Percentiles rank a stretch among this genome's conserved stretches.
phyloP scores from a whole-genome alignment of 2,113 vertebrate genomes.

The Dicentrarchus labrax region DNA sequence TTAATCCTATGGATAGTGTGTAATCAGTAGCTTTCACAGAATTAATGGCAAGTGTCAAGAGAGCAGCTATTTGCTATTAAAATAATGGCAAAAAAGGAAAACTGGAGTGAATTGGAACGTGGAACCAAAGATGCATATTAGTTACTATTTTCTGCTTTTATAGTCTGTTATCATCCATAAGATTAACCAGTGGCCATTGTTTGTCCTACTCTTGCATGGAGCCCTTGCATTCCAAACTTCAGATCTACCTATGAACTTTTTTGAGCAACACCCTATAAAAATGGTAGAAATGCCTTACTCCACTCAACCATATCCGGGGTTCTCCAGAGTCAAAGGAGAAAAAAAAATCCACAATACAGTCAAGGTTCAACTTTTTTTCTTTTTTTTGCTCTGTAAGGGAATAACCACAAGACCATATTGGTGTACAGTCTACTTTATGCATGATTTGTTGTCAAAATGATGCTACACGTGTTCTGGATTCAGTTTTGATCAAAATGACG shows the following conservation, averaged over 20 bases:
- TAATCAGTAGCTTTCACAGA: slow-evolving; percentile 47
- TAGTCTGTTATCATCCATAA: slow-evolving; percentile 71
- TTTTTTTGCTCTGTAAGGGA: slow-evolving; percentile 84
- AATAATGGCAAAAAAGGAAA: slow-evolving; percentile 67
- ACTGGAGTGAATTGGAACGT: slow-evolving; percentile 78
- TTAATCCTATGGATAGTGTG: slow-evolving; percentile 66
- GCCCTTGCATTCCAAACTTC: slow-evolving; percentile 78
- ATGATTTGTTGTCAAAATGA: slow-evolving; percentile 75
- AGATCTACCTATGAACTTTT: slow-evolving; percentile 42
- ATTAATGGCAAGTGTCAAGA: slow-evolving; percentile 40
- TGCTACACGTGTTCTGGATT: slow-evolving; percentile 29
- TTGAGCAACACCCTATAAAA: slow-evolving; percentile 8
- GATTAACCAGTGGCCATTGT: slow-evolving; percentile 65
- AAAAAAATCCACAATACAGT: slow-evolving; percentile 53
- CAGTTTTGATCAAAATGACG: slow-evolving; percentile 50
- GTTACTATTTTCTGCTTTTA: slow-evolving; percentile 69
- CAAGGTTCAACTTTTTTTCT: slow-evolving; percentile 64
- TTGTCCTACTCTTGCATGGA: slow-evolving; percentile 44
- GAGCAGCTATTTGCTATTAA: slow-evolving; percentile 63
- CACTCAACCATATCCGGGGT: slow-evolving; percentile 12
- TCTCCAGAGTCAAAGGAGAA: not conserved
- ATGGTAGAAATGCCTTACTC: slow-evolving; percentile 47
- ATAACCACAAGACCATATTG: slow-evolving; percentile 81
- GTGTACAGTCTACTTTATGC: slow-evolving; percentile 86
- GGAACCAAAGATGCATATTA: slow-evolving; percentile 80